Base-by-base conservation (phyloP, 2,888 invertebrate genomes). In the Prenolepis imparis region DNA sequence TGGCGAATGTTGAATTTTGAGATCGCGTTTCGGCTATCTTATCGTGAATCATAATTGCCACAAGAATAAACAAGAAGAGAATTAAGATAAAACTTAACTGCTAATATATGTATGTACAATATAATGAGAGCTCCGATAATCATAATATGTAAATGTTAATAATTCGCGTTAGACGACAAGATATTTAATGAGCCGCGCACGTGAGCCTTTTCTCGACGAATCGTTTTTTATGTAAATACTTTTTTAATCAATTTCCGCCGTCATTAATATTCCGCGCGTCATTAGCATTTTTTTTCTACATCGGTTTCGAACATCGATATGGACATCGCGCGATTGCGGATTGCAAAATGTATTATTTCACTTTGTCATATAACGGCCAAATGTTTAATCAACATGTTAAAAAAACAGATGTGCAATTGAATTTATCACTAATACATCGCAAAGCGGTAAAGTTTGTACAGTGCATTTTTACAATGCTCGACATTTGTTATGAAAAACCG, bases 311-410 rank as follows among this genome's bases (percentile, higher is more conserved):
- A 24, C 59, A 70, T 78, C 59, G 59, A 78, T 70, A 61, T 70
- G 70, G 32, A 44, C 44, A 41, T 61, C 12, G 70, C 44, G 41
- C 59, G 70, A 78, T 39, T 32, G 52, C 44, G 75, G 55, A 66
- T 78, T 70, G 70, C 21, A 32, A 78, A 44, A 78, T 78, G 68
- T 44, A 70, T 78, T 78, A 70, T 78, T 70, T 44, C 78, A 70
- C 59, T 41, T 59, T 36, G 78, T 78, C 70, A 59, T 59, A 57
- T 36, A 39, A 44, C 44, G 44, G 44, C 41, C 70, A 59, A 61
- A 61, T 78, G 59, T 78, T 78, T 70, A 61, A 59, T 78, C 70
- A 48, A 70, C 18, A 70, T 70, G 70, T 70, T 70, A 70, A 59
- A 70, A 78, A 78, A 70, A 32, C 41, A 57, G 21, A 78, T 44